phyloP scores from a whole-genome alignment of 2,113 vertebrate genomes.

The Gallinago jamesoni region DNA sequence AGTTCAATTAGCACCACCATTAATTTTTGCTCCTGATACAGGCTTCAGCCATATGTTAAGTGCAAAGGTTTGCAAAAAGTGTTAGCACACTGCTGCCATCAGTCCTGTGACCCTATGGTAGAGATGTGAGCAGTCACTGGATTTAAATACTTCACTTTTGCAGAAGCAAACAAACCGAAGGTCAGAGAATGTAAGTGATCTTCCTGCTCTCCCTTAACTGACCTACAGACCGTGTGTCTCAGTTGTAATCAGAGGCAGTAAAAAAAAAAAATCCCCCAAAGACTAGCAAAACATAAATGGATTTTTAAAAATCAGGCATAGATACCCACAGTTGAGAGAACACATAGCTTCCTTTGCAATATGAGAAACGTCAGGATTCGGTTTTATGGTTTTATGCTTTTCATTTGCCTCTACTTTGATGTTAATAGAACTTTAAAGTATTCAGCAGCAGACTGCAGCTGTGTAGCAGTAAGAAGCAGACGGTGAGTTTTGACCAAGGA shows the following conservation, averaged over 20 bases:
- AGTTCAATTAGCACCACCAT: neutral
- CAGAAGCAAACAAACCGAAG: neutral
- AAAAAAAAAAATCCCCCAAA: neutral
- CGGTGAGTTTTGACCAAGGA: fast-evolving
- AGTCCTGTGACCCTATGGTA: fast-evolving
- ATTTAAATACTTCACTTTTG: neutral
- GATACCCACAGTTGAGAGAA: neutral
- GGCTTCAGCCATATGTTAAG: neutral
- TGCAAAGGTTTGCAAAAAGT: neutral
- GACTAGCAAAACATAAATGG: neutral
- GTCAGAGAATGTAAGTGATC: neutral
- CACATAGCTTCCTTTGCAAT: fast-evolving
- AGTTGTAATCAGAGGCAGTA: too few relatives aligned
- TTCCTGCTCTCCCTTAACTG: neutral
- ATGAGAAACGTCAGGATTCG: fast-evolving
- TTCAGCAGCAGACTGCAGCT: fast-evolving
- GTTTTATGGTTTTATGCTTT: neutral
- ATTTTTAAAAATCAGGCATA: neutral
- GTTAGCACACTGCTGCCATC: neutral
- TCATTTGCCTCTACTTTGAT: neutral
- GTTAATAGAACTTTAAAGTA: neutral
- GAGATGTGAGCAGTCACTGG: neutral
- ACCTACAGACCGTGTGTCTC: neutral
- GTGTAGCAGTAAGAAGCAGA: neutral
- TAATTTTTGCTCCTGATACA: neutral